Percentiles rank a stretch among this genome's conserved stretches.
These are phyloP conservation scores for Campoletis raptor DNA, from an alignment of 2,888 invertebrate species.

Conservation along the genomic window DNA sequence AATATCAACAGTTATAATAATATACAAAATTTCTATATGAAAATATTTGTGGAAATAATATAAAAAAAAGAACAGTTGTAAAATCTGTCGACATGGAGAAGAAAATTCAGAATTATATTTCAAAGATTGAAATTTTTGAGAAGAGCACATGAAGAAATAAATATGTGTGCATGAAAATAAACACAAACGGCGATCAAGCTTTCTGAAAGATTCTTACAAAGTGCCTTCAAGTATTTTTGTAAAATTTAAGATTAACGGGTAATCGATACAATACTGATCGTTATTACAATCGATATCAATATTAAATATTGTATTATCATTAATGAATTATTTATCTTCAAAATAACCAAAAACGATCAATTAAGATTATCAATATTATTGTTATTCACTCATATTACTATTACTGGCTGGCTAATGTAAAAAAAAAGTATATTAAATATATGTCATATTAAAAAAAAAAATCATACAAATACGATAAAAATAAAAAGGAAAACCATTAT, in stretches of 20 bases:
- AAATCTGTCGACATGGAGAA: background rate
- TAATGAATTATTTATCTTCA: constrained; percentile 28
- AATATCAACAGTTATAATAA: background rate
- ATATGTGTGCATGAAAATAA: constrained; percentile 28
- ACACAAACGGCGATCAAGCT: constrained; percentile 39
- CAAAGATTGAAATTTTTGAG: constrained; percentile 6
- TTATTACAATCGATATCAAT: constrained; percentile 35
- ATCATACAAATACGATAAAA: constrained; percentile 21
- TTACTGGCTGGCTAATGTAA: constrained; percentile 15
- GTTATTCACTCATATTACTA: constrained; percentile 48
- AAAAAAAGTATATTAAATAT: constrained; percentile 22
- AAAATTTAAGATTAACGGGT: constrained; percentile 73
- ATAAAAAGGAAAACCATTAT: constrained; percentile 31
- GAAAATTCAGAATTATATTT: background rate
- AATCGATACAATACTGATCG: constrained; percentile 72
- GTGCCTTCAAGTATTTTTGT: constrained; percentile 81
- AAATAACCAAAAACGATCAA: constrained; percentile 15
- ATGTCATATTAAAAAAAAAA: constrained; percentile 39
- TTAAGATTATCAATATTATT: constrained; percentile 34
- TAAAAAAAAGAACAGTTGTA: background rate
- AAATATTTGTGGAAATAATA: constrained; percentile 4
- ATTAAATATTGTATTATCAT: constrained; percentile 32
- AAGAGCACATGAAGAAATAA: constrained; percentile 10
- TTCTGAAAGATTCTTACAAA: constrained; percentile 75
- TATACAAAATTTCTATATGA: background rate